Evolutionary conservation across 2,797 vertebrate genomes (phyloP).

Genomic region (Eospalax fontanierii): DNA sequence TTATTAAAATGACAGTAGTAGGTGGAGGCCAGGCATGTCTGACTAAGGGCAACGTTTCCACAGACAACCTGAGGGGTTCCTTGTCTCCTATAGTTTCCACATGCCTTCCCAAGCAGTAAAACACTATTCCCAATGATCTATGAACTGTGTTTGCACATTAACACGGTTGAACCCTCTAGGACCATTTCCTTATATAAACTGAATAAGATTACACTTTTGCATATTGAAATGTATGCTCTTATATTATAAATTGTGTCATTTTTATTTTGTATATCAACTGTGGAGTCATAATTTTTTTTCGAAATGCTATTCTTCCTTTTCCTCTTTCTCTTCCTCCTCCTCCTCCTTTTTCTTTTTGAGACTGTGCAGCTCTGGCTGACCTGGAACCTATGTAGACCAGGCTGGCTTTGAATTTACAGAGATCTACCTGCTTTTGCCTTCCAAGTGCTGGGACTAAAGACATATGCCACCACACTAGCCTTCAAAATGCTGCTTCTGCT

Average conservation of each 20-base stretch:
- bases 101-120: conserved; percentile 22
- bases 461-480: no score
- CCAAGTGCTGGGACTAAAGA: no score
- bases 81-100: not conserved
- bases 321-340: no score
- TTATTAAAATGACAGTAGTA: not conserved
- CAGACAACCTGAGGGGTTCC: not conserved
- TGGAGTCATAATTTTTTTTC: not conserved
- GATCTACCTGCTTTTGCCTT: no score
- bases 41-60: not conserved
- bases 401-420: no score
- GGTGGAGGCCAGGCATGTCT: not conserved
- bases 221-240: not conserved
- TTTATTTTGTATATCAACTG: conserved; percentile 18
- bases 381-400: no score
- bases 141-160: conserved; percentile 7
- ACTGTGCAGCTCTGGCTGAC: no score
- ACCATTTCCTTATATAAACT: not conserved
- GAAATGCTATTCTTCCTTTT: not conserved
- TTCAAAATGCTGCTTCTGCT: no score
- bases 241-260: not conserved
- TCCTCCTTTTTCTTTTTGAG: no score
- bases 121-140: conserved; percentile 5
- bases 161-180: conserved; percentile 3
- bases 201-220: not conserved